These are phyloP conservation scores for Isichthys henryi DNA, from an alignment of 2,113 vertebrate species.

Conservation along the genomic window DNA sequence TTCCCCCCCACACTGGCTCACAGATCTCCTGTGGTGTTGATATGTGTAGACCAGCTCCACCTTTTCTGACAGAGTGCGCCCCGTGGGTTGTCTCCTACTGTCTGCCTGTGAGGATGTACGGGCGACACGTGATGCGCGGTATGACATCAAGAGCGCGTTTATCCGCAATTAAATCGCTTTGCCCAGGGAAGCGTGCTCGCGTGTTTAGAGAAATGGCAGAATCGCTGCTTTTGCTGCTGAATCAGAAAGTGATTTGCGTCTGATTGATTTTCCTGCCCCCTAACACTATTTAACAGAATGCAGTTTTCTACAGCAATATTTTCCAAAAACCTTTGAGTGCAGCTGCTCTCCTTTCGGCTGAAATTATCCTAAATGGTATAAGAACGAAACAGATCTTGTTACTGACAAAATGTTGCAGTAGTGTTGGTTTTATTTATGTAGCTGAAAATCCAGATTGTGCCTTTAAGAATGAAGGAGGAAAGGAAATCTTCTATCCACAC, in stretches of 20 bases:
- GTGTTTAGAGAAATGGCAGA: not conserved
- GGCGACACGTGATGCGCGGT: not conserved
- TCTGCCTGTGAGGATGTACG: not conserved
- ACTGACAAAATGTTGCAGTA: slow-evolving; percentile 6
- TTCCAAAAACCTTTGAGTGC: not conserved
- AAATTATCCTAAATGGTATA: not conserved
- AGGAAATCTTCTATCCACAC: slow-evolving; percentile 20
- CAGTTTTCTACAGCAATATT: not conserved
- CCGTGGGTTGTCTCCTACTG: not conserved
- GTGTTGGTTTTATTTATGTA: not conserved
- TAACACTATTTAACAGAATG: not conserved
- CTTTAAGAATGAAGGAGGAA: slow-evolving; percentile 19
- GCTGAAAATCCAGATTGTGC: slow-evolving; percentile 32
- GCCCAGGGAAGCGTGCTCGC: not conserved
- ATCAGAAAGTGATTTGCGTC: not conserved
- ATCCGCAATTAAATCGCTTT: not conserved
- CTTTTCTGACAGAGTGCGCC: not conserved
- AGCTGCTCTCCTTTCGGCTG: not conserved
- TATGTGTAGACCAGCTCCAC: not conserved
- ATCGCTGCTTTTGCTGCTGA: not conserved
- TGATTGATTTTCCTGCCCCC: not conserved
- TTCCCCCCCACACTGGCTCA: not conserved
- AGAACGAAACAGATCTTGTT: not conserved
- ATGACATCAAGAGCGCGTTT: not conserved
- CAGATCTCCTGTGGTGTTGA: not conserved